These are phyloP conservation scores for Eidolon helvum DNA, from an alignment of 2,113 vertebrate genomes.

Conservation along the genomic window DNA sequence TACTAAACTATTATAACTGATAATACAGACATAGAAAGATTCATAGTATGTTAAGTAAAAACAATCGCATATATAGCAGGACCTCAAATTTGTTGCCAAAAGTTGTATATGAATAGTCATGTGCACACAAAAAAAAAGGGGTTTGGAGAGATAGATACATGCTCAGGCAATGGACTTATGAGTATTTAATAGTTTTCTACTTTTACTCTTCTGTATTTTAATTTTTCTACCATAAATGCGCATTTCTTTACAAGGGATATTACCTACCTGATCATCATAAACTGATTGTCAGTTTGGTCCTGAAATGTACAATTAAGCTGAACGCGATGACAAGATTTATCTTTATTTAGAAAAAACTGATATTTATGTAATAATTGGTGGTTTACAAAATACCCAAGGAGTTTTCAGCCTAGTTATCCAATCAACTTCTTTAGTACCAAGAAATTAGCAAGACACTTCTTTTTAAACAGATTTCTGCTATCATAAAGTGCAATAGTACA, in stretches of 20 bases:
- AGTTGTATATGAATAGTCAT: not conserved
- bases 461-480: not conserved
- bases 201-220: not conserved
- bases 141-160: not conserved
- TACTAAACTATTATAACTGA: not conserved
- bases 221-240: not conserved
- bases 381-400: not conserved
- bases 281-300: not conserved
- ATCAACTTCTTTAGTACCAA: not conserved
- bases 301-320: conserved; percentile 6
- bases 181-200: not conserved
- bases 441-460: not conserved
- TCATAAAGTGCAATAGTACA: not conserved
- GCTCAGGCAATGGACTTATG: not conserved
- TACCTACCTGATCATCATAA: not conserved
- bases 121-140: not conserved
- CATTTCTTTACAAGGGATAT: not conserved
- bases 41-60: not conserved
- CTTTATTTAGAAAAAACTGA: not conserved
- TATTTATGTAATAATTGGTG: not conserved
- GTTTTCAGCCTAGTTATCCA: not conserved
- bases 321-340: not conserved
- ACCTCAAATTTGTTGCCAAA: not conserved
- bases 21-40: not conserved
- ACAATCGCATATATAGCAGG: not conserved